Evolutionary conservation across 2,113 vertebrate species (phyloP), one percentile per base, ranked within the genome.

Genomic region (Corythornis vintsioides): DNA sequence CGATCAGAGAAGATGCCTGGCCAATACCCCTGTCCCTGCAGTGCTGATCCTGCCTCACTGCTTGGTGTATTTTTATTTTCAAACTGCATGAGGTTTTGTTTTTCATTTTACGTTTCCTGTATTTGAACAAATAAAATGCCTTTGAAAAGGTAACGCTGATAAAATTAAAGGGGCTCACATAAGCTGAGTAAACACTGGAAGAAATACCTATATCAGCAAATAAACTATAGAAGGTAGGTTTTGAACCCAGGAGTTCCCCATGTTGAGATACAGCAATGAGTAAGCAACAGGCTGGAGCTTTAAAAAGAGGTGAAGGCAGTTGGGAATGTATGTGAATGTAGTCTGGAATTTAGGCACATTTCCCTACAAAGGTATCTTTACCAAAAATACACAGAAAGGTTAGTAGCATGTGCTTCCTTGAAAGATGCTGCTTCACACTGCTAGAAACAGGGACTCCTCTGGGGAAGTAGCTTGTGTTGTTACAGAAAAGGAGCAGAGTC

Each of bases 161-260:
- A 72, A 83, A 82, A 85, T 93, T 75, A 70, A 28, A 86, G 80
- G 47, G 48, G 64, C 42, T 86, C 13, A 38, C 24, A 25, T 33
- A 80, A 69, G 26, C 89, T 89, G 59, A 28, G 79, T 83, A 95
- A 88, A 89, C 50, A 89, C n/a, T 60, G 48, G 29, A 70, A 87
- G 72, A 61, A 79, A 56, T 64, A 72, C 14, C 77, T 87, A 6
- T n/a, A 83, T 91, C 78, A 86, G 74, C 87, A 94, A 81, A 89
- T 81, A 76, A 75, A 70, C 76, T 65, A 75, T 2, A 72, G 38
- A 56, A 75, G 61, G 45, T 74, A 65, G 73, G 38, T 67, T 86
- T 83, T 95, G 86, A 91, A 80, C 11, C 38, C 56, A 4, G 15
- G 67, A 70, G 52, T 70, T 77, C 83, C 56, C 65, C 13, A 2